Conservation (phyloP, 2,113 vertebrate species). For the Hippopotamus amphibius region DNA sequence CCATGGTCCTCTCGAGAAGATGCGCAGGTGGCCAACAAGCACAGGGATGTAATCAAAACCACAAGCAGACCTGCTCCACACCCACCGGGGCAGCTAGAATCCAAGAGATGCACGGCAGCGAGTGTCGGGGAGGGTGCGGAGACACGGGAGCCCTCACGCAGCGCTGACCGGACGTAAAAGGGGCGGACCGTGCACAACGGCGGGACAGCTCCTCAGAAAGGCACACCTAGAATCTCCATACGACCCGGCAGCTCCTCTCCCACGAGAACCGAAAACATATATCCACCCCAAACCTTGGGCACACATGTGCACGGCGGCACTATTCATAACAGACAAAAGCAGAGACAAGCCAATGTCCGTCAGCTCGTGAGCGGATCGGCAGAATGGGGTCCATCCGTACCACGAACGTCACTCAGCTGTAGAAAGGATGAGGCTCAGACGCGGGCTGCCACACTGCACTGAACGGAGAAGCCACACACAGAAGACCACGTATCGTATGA, state of each 20-base stretch:
- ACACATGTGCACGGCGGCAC: accelerated
- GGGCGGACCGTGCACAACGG: accelerated
- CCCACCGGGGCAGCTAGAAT: accelerated
- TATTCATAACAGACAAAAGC: background rate
- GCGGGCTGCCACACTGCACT: background rate
- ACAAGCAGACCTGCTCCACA: too few relatives aligned
- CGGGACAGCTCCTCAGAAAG: accelerated
- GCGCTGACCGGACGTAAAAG: accelerated
- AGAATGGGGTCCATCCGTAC: accelerated
- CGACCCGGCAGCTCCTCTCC: background rate
- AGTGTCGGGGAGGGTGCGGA: background rate
- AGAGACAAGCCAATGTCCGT: too few relatives aligned
- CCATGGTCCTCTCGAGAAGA: background rate
- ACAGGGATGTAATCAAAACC: background rate
- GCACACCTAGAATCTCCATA: accelerated
- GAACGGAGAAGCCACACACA: background rate
- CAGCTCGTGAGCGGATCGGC: accelerated
- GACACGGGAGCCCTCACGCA: accelerated
- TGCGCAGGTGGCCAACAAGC: background rate
- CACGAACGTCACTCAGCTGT: accelerated
- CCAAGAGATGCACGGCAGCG: background rate
- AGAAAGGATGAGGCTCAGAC: accelerated
- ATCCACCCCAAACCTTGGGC: too few relatives aligned
- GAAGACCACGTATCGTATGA: accelerated
- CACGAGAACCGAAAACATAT: background rate